These are phyloP conservation scores for Euborellia annulipes DNA, from an alignment of 1,140 invertebrate species.

Conservation along the genomic window DNA sequence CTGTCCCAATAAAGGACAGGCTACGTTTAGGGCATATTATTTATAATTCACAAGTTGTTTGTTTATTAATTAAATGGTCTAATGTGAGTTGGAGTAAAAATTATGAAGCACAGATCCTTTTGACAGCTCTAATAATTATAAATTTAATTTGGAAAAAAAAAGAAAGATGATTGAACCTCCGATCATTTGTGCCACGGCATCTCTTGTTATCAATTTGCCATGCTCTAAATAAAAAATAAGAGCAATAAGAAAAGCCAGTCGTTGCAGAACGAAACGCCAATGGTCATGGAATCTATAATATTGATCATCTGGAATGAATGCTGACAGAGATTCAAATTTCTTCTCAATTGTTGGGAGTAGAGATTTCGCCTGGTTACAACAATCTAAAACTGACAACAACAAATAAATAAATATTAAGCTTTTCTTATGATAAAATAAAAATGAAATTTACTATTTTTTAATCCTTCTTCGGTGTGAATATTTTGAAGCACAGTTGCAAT, in stretches of 20 bases:
- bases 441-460: conserved; percentile 32
- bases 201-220: conserved; percentile 51
- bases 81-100: too few species aligned
- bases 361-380: conserved; percentile 38
- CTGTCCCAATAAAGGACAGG: too few species aligned
- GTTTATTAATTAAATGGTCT: too few species aligned
- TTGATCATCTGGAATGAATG: conserved; percentile 43
- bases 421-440: conserved; percentile 1
- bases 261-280: conserved; percentile 68
- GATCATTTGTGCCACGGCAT: conserved; percentile 58
- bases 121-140: too few species aligned
- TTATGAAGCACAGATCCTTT: too few species aligned
- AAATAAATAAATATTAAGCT: conserved; percentile 4
- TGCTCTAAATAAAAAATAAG: conserved; percentile 65
- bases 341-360: conserved; percentile 37
- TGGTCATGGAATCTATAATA: conserved; percentile 76
- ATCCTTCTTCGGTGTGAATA: conserved; percentile 44
- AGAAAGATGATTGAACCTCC: too few species aligned
- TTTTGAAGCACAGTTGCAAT: conserved; percentile 51
- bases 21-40: too few species aligned
- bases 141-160: too few species aligned
- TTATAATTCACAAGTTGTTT: too few species aligned
- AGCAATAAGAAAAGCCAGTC: conserved; percentile 57
- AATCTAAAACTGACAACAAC: conserved; percentile 31
- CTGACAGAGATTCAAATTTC: conserved; percentile 37